These are phyloP conservation scores for Ypsolopha scabrella DNA, from an alignment of 2,888 invertebrate species.

Conservation along the genomic window DNA sequence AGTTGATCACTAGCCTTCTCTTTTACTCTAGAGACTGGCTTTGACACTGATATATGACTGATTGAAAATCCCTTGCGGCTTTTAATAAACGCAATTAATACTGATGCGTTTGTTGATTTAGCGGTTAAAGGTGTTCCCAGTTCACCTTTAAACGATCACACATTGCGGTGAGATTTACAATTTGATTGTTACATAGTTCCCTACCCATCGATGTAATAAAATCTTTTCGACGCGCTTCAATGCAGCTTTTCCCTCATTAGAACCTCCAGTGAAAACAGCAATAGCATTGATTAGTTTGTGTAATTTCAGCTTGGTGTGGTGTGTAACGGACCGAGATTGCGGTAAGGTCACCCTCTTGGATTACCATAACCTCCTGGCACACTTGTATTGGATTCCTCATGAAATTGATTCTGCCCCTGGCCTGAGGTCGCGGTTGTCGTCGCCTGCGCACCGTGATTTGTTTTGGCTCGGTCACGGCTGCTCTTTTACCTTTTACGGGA, in stretches of 20 bases:
- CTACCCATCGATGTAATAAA: too few species aligned
- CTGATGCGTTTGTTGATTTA: background rate
- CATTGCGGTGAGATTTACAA: too few species aligned
- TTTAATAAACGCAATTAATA: background rate
- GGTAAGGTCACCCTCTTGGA: slow-evolving; percentile 27
- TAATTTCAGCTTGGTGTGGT: slow-evolving; percentile 49
- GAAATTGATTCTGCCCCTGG: slow-evolving; percentile 47
- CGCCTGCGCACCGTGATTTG: slow-evolving; percentile 10
- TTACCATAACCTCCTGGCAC: slow-evolving; percentile 60
- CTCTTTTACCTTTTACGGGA: background rate
- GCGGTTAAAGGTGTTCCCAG: background rate
- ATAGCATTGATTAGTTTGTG: slow-evolving; percentile 45
- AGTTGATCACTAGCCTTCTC: background rate
- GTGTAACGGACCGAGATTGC: slow-evolving; percentile 37
- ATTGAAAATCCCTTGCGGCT: slow-evolving; percentile 29
- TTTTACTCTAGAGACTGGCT: background rate
- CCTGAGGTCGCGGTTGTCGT: slow-evolving; percentile 15
- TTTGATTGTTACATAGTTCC: too few species aligned
- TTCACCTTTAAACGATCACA: background rate
- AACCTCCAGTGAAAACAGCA: background rate
- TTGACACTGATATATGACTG: slow-evolving; percentile 35
- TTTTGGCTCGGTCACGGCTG: background rate
- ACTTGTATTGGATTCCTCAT: slow-evolving; percentile 40
- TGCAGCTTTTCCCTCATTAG: too few species aligned
- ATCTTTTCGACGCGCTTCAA: too few species aligned